Evolutionary conservation across 2,797 vertebrate genomes (phyloP).

Genomic region (Peromyscus eremicus): DNA sequence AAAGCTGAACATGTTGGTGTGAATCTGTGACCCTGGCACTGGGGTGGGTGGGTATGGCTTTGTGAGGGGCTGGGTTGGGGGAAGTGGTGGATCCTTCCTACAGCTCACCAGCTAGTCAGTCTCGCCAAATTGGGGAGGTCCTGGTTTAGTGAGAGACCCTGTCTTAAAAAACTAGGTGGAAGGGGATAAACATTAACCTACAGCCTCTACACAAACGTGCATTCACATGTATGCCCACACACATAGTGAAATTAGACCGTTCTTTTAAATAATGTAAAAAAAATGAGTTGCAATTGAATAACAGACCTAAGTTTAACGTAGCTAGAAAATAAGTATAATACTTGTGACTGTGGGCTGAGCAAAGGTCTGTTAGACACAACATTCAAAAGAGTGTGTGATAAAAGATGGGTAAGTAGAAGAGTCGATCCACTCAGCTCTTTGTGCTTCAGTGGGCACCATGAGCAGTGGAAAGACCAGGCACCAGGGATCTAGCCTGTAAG

Average conservation of each 20-base stretch:
- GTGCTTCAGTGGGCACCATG: neutral
- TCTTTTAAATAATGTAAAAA: neutral
- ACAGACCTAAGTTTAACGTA: neutral
- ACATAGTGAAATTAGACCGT: neutral
- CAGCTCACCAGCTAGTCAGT: neutral
- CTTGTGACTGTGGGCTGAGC: neutral
- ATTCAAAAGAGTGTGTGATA: neutral
- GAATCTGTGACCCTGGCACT: neutral
- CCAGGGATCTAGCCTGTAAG: neutral
- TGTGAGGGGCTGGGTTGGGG: neutral
- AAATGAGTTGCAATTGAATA: constrained; percentile 2
- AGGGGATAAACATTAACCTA: too few relatives aligned
- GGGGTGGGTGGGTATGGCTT: neutral
- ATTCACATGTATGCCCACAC: neutral
- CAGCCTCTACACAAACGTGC: too few relatives aligned
- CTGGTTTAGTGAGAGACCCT: neutral
- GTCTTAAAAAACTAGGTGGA: neutral
- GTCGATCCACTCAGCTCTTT: neutral
- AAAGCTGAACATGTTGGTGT: neutral
- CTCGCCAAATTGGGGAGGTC: neutral
- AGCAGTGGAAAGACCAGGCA: neutral
- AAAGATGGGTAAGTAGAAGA: neutral
- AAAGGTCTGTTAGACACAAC: neutral
- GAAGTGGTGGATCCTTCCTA: too few relatives aligned
- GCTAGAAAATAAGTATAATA: neutral